Percentiles rank a stretch among this genome's conserved stretches.
Conservation (phyloP, 2,113 vertebrate species). For the Alces alces region DNA sequence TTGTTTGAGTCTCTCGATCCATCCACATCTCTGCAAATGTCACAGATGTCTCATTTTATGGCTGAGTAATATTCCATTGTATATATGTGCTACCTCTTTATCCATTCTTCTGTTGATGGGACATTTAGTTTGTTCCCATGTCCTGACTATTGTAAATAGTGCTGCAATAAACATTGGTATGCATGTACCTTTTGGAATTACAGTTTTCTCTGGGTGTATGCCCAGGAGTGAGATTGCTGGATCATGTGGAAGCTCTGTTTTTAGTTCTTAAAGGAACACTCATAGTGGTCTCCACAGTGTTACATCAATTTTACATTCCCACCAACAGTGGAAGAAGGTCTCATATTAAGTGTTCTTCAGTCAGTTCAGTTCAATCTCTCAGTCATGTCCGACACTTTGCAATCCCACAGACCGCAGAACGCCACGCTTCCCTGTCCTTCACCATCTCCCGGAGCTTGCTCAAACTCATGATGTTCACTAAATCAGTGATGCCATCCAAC, state of each 20-base stretch:
- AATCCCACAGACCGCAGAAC: background rate
- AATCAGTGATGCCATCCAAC: background rate
- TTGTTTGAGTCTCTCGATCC: background rate
- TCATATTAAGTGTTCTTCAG: background rate
- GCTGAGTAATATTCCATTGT: background rate
- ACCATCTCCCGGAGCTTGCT: background rate
- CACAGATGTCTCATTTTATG: background rate
- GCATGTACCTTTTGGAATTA: background rate
- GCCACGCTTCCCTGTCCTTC: background rate
- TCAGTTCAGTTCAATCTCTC: background rate
- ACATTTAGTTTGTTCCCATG: background rate
- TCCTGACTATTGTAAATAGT: background rate
- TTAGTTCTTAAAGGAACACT: background rate
- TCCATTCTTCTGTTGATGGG: background rate
- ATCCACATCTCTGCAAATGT: background rate
- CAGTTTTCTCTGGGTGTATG: background rate
- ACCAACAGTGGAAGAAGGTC: background rate
- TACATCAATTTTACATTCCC: background rate
- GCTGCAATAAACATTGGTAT: background rate
- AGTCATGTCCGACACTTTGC: background rate
- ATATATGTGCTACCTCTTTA: background rate
- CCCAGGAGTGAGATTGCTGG: background rate
- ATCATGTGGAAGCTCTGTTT: background rate
- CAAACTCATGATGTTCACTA: background rate
- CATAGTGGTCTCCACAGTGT: background rate